phyloP scores from a whole-genome alignment of 2,888 invertebrate species.

The Cyclophora albipunctata region DNA sequence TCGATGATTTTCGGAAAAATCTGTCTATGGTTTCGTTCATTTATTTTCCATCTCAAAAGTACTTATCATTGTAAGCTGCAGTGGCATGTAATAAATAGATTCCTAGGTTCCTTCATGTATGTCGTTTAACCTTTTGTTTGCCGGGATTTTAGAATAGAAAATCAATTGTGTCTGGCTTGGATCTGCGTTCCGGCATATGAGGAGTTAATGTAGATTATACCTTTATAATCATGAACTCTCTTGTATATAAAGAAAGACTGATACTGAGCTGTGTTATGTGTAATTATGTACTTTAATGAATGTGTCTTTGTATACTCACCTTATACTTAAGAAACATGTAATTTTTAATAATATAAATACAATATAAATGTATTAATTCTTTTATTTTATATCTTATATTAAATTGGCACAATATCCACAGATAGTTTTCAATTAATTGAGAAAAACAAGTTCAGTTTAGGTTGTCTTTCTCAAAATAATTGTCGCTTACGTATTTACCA shows the following conservation, averaged over 20 bases:
- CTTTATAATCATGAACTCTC: conserved; percentile 22
- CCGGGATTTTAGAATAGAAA: too few species aligned
- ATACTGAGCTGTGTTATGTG: conserved; percentile 16
- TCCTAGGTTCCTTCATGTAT: too few species aligned
- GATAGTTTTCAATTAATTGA: conserved; percentile 51
- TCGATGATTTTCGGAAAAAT: too few species aligned
- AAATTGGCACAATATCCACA: conserved; percentile 44
- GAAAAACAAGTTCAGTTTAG: conserved; percentile 53
- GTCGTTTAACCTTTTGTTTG: too few species aligned
- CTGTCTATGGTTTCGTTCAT: too few species aligned
- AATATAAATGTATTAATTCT: conserved; percentile 8
- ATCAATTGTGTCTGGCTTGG: too few species aligned
- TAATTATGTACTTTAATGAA: background rate
- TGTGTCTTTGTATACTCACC: background rate
- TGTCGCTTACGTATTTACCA: conserved; percentile 21
- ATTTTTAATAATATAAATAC: conserved; percentile 10
- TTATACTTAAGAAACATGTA: background rate
- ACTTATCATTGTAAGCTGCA: too few species aligned
- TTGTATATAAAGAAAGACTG: conserved; percentile 24
- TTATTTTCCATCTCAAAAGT: too few species aligned
- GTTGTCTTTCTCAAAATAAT: conserved; percentile 71
- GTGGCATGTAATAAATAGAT: too few species aligned
- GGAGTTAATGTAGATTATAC: too few species aligned
- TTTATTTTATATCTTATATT: conserved; percentile 32
- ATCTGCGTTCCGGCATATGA: too few species aligned